Percentiles rank a stretch among this genome's conserved stretches.
Conservation (phyloP, 2,113 vertebrate species). For the Elachura formosa region DNA sequence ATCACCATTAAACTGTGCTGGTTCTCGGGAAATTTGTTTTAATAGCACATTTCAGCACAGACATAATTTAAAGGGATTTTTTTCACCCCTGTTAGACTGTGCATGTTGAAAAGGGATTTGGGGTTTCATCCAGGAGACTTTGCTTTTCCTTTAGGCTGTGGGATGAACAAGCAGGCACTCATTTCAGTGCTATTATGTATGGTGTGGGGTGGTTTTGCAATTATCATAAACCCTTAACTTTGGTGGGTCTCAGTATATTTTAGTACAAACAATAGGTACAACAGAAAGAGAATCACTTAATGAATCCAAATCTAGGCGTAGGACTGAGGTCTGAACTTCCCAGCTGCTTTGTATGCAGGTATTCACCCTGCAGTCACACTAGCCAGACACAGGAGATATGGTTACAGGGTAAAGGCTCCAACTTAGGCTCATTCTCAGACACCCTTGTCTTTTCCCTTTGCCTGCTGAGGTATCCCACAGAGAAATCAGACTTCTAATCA, state of each 20-base stretch:
- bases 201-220: background rate
- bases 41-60: conserved; percentile 13
- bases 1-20: background rate
- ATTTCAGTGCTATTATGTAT: accelerated
- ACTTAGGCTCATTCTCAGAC: background rate
- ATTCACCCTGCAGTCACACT: background rate
- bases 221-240: background rate
- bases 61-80: background rate
- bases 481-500: background rate
- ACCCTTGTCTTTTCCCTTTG: background rate
- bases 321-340: background rate
- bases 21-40: conserved; percentile 19
- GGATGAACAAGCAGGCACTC: background rate
- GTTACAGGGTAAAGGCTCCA: background rate
- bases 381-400: background rate
- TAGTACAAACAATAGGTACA: background rate
- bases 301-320: background rate
- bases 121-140: background rate
- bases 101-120: background rate
- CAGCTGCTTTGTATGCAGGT: background rate
- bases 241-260: background rate
- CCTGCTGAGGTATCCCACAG: background rate
- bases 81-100: background rate
- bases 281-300: background rate
- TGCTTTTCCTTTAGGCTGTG: background rate